A percentile compares a stretch with the other conserved stretches of the same genome.
These are phyloP conservation scores for Acanthacorydalis orientalis DNA, from an alignment of 2,888 invertebrate species.

Conservation along the genomic window DNA sequence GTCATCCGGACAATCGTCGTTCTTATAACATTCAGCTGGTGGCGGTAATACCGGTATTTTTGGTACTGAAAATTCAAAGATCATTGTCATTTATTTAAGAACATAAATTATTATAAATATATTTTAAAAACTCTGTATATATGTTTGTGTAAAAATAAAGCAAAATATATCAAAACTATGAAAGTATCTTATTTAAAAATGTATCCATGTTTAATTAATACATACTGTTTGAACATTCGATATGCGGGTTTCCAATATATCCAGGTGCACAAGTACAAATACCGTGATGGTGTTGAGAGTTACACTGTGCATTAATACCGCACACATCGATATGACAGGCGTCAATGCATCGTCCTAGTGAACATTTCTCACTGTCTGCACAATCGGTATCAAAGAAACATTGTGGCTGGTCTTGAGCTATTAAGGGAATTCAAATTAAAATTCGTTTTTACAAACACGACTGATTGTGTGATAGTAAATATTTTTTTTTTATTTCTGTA, in stretches of 20 bases:
- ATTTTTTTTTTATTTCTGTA: no score
- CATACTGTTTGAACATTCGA: slow-evolving; percentile 44
- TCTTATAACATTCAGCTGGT: slow-evolving; percentile 53
- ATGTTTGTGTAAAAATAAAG: no score
- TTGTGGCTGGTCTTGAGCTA: slow-evolving; percentile 33
- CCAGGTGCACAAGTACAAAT: slow-evolving; percentile 63
- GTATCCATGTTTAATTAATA: neutral
- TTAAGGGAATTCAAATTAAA: neutral
- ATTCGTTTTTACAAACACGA: no score
- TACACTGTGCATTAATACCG: slow-evolving; percentile 70
- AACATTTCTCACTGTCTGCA: slow-evolving; percentile 52
- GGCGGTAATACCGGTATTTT: slow-evolving; percentile 24
- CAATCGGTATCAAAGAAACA: slow-evolving; percentile 65
- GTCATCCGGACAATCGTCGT: slow-evolving; percentile 61
- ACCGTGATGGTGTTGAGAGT: slow-evolving; percentile 55
- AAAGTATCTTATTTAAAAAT: neutral
- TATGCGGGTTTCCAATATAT: slow-evolving; percentile 60
- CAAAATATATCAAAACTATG: no score
- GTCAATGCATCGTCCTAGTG: slow-evolving; percentile 57
- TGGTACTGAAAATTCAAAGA: slow-evolving; percentile 22
- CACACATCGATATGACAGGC: slow-evolving; percentile 65
- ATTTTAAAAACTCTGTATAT: neutral
- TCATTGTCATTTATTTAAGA: neutral
- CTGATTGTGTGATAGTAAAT: no score
- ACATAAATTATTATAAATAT: no score